Conservation (phyloP, 2,797 vertebrate species). For the Dicrostonyx torquatus region DNA sequence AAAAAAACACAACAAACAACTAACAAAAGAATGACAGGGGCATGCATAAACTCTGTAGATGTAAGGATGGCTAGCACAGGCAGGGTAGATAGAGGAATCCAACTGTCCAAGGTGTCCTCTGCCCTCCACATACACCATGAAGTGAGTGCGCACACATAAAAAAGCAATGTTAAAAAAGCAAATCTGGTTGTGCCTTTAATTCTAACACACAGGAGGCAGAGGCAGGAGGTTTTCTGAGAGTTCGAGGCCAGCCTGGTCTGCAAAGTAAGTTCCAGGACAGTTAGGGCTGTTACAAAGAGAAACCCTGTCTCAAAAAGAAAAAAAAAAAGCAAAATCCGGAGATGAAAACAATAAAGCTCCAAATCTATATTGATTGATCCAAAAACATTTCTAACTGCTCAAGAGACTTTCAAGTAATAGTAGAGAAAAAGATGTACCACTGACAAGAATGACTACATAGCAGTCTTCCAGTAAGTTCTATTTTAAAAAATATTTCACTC, state of each 20-base stretch:
- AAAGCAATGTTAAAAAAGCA: background rate
- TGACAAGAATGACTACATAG: background rate
- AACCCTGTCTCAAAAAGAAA: too few species aligned
- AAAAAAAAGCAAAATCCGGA: background rate
- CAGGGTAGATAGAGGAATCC: background rate
- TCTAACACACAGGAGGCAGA: too few species aligned
- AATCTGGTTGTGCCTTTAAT: too few species aligned
- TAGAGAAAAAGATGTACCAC: background rate
- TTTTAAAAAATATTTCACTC: background rate
- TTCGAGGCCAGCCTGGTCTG: too few species aligned
- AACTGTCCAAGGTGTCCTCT: background rate
- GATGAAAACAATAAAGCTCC: background rate
- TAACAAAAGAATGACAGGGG: background rate
- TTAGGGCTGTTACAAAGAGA: too few species aligned
- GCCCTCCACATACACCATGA: background rate
- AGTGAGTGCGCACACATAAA: background rate
- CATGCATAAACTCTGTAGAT: background rate
- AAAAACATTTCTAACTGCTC: constrained; percentile 46
- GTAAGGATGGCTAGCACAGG: background rate
- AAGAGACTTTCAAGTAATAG: background rate
- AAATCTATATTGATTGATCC: background rate
- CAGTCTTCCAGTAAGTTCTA: background rate
- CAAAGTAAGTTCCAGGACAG: too few species aligned
- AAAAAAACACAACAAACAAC: too few species aligned
- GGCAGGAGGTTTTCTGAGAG: too few species aligned